Evolutionary conservation across 2,888 invertebrate genomes (phyloP).

Genomic region (Incurvaria masculella): DNA sequence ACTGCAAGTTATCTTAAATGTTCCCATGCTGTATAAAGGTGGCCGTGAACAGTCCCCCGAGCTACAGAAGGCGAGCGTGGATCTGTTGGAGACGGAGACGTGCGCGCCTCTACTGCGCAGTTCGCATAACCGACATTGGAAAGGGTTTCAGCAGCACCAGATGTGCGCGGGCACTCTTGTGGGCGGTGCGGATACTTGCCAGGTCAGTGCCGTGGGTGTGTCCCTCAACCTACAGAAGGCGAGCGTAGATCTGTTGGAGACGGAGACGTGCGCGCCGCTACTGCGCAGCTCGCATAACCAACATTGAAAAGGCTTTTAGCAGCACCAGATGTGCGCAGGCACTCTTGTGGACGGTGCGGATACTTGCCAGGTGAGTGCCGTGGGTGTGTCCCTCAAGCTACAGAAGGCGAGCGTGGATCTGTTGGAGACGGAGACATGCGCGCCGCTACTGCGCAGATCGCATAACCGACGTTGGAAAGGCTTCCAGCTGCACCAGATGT

Average conservation of each 20-base stretch:
- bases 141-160: conserved; percentile 28
- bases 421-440: conserved; percentile 24
- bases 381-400: not conserved
- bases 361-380: conserved; percentile 31
- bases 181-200: conserved; percentile 37
- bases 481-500: conserved; percentile 28
- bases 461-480: conserved; percentile 32
- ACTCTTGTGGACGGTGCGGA: conserved; percentile 33
- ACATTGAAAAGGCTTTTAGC: conserved; percentile 27
- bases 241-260: conserved; percentile 26
- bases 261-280: conserved; percentile 22
- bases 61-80: conserved; percentile 28
- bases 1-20: no score
- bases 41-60: conserved; percentile 22
- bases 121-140: conserved; percentile 28
- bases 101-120: conserved; percentile 23
- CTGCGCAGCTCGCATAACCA: conserved; percentile 24
- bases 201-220: no score
- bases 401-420: conserved; percentile 29
- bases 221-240: conserved; percentile 30
- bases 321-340: conserved; percentile 36
- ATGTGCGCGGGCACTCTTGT: conserved; percentile 34
- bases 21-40: no score
- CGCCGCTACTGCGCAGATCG: conserved; percentile 19
- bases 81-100: conserved; percentile 23